Conservation (phyloP, 2,113 vertebrate species). For the Proteles cristata region DNA sequence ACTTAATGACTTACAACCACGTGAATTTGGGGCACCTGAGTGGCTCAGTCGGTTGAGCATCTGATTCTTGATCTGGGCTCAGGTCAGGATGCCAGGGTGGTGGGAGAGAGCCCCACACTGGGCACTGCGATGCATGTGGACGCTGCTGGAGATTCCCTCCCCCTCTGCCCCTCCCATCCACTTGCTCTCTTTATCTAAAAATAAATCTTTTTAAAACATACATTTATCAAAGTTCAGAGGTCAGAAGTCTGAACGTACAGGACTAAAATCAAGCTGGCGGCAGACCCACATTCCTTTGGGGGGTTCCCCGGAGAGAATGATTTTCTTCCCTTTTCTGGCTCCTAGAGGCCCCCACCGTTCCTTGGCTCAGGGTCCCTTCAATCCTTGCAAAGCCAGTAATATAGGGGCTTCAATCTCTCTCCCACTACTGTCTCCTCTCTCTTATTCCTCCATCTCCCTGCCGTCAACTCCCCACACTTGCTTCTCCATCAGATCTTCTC, state of each 20-base stretch:
- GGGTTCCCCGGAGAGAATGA: background rate
- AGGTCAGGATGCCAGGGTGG: no score
- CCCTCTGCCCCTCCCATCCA: no score
- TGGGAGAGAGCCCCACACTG: no score
- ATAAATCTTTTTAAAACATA: no score
- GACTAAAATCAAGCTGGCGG: background rate
- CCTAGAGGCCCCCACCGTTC: background rate
- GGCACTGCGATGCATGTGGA: no score
- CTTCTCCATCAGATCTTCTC: background rate
- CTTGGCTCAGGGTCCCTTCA: background rate
- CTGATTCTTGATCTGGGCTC: no score
- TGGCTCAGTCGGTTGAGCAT: no score
- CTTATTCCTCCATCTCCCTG: background rate
- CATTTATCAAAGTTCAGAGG: background rate
- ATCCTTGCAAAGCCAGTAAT: background rate
- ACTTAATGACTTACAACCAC: background rate
- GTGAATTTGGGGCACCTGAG: no score
- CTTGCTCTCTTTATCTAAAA: no score
- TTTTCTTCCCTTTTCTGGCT: background rate
- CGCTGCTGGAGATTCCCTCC: no score
- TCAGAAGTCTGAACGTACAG: background rate
- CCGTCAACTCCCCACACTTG: no score
- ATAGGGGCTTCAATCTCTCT: fast-evolving
- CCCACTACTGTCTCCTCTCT: no score
- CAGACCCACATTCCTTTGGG: background rate